Base-by-base conservation (phyloP, 1,140 invertebrate genomes). In the Drosophila pseudoananassae region DNA sequence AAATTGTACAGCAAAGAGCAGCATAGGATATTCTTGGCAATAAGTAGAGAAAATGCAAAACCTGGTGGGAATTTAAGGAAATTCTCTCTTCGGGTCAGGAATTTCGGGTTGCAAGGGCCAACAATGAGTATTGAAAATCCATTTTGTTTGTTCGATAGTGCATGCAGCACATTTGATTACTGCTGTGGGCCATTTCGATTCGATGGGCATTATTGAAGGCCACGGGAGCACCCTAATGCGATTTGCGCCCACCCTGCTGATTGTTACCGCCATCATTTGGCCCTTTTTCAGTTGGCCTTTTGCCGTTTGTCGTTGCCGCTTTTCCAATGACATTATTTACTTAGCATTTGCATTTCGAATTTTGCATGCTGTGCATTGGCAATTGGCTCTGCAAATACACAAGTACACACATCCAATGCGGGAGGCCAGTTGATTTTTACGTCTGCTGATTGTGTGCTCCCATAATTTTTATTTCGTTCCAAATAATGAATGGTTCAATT, bases 261-360 rank as follows among this genome's bases (percentile, higher is more conserved):
- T 82, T 82, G 79, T 78, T 82, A 80, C 63, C 77, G 47, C 43
- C 61, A 87, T 85, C 77, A 82, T 85, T 43, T 84, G 76, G 76
- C 59, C 79, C 79, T 45, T 50, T 66, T 66, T 52, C 55, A 36
- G 71, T 50, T 59, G 25, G 38, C 27, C n/a, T 4, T 31, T 40
- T 17, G 20, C 33, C 33, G 12, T 66, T 12, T 10, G 45, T 46
- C 43, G 17, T 54, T 53, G 51, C 61, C 52, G 61, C 43, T 57
- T 71, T 68, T 20, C 47, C 64, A 68, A 74, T 74, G 65, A 69
- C 71, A 58, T 79, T 79, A 79, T 79, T 79, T 79, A 75, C 71
- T 79, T 79, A 74, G 64, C 76, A 79, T 79, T 80, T 80, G 77
- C 77, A 80, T 78, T 79, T 78, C 15, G 43, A 56, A 56, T 56